Evolutionary conservation across 2,888 invertebrate species (phyloP).

Genomic region (Diarsia dahlii): DNA sequence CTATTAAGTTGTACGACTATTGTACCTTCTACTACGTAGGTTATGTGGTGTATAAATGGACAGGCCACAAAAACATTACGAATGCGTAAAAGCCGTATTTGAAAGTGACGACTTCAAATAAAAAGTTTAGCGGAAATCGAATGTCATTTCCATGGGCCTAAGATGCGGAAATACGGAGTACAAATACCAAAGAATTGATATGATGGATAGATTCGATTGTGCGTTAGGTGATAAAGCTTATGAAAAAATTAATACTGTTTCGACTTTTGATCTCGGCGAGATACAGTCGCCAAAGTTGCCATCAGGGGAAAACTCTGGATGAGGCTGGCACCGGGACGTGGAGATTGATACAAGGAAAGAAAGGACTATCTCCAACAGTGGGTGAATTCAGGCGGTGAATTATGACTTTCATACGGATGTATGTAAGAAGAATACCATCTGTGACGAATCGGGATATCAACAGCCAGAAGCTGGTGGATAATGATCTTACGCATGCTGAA

Average conservation of each 20-base stretch:
- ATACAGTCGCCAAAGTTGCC: too few relatives aligned
- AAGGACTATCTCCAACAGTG: too few relatives aligned
- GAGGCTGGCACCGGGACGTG: too few relatives aligned
- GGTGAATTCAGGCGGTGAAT: too few relatives aligned
- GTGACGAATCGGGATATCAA: background rate
- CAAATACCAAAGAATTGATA: background rate
- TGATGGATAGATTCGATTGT: background rate
- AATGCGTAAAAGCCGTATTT: background rate
- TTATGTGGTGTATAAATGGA: background rate
- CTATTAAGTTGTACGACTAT: background rate
- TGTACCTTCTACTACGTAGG: too few relatives aligned
- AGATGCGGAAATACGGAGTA: background rate
- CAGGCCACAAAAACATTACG: background rate
- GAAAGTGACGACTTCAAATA: background rate
- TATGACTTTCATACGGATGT: background rate
- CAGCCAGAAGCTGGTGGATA: background rate
- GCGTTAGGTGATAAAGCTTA: background rate
- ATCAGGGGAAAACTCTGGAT: too few relatives aligned
- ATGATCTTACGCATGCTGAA: background rate
- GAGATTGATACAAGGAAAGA: too few relatives aligned
- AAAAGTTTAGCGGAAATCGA: background rate
- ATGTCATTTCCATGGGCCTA: background rate
- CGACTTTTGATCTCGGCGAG: background rate
- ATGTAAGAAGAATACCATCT: background rate
- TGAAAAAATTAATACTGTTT: background rate